phyloP scores from a whole-genome alignment of 2,797 vertebrate genomes.

The Rhinophrynus dorsalis region DNA sequence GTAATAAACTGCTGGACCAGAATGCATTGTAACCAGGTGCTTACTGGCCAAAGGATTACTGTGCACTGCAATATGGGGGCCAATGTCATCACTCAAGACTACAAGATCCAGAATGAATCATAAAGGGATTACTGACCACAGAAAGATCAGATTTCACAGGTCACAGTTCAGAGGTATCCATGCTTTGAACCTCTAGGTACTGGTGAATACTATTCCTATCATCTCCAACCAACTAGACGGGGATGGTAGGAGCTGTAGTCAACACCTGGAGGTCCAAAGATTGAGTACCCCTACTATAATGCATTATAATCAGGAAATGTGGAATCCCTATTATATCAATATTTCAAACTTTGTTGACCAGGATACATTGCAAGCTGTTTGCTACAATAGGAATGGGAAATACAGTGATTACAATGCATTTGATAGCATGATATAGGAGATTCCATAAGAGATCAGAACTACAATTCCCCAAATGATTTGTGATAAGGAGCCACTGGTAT shows the following conservation, averaged over 20 bases:
- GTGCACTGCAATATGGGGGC: too few relatives aligned
- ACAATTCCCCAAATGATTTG: not conserved
- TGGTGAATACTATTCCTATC: too few relatives aligned
- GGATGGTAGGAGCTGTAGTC: not conserved
- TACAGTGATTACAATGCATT: slow-evolving; percentile 1
- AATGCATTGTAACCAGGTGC: not conserved
- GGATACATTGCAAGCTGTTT: slow-evolving; percentile 14
- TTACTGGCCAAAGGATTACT: not conserved
- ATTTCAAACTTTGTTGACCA: slow-evolving; percentile 24
- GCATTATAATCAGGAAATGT: slow-evolving; percentile 10
- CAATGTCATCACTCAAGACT: too few relatives aligned
- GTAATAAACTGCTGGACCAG: not conserved
- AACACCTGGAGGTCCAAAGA: too few relatives aligned
- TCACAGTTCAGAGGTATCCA: slow-evolving; percentile 6
- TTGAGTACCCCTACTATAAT: too few relatives aligned
- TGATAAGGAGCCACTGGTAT: not conserved
- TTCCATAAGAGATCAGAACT: not conserved
- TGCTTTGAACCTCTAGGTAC: too few relatives aligned
- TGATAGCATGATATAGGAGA: not conserved
- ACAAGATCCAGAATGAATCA: slow-evolving; percentile 2
- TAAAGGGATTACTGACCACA: slow-evolving; percentile 2
- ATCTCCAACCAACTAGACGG: too few relatives aligned
- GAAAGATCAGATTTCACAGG: slow-evolving; percentile 2
- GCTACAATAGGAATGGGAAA: slow-evolving; percentile 3
- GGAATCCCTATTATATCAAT: slow-evolving; percentile 9